phyloP scores from a whole-genome alignment of 1,140 invertebrate genomes.

The Aphidius gifuensis region DNA sequence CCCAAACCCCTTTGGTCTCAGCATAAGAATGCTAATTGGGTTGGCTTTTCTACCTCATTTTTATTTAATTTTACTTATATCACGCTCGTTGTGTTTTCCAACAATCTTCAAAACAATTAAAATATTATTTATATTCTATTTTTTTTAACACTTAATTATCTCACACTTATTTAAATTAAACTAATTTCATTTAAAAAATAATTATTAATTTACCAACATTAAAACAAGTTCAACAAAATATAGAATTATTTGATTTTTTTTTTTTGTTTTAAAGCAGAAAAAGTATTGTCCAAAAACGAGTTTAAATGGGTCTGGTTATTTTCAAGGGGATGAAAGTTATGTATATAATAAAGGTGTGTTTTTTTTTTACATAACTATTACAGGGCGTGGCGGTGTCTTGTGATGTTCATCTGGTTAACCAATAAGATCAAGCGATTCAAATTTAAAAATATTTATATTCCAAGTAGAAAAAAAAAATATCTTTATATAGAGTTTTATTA shows the following conservation, averaged over 20 bases:
- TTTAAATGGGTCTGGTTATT: slow-evolving; percentile 1
- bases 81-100: background rate
- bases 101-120: background rate
- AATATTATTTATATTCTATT: too few relatives aligned
- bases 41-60: slow-evolving; percentile 31
- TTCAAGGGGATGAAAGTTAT: slow-evolving; percentile 23
- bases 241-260: background rate
- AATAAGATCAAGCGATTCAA: background rate
- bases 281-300: slow-evolving; percentile 38
- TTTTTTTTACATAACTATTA: background rate
- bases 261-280: slow-evolving; percentile 21
- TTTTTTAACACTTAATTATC: too few relatives aligned
- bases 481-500: too few relatives aligned
- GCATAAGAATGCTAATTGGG: slow-evolving; percentile 46
- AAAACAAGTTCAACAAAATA: background rate
- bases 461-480: too few relatives aligned
- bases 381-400: slow-evolving; percentile 43
- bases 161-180: too few relatives aligned
- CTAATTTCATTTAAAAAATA: too few relatives aligned
- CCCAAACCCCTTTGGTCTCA: slow-evolving; percentile 9
- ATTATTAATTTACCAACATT: too few relatives aligned
- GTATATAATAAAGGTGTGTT: slow-evolving; percentile 30
- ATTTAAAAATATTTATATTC: too few relatives aligned
- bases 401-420: slow-evolving; percentile 26
- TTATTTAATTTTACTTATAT: slow-evolving; percentile 7